Base-by-base conservation (phyloP, 2,888 invertebrate species). In the Euzetes globulus region DNA sequence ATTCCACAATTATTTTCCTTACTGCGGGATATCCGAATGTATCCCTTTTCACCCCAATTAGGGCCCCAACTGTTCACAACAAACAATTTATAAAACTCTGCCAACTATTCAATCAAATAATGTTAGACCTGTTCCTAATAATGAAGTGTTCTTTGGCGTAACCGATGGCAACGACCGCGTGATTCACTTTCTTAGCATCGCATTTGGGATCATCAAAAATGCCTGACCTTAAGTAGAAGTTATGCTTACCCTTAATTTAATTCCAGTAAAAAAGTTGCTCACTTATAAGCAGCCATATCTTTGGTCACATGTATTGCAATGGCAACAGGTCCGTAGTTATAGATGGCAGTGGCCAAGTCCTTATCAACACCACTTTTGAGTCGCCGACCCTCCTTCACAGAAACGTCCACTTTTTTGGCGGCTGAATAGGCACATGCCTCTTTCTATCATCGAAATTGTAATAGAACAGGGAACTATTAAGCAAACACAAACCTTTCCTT, bases 51-150 rank as follows among this genome's bases (percentile, higher is more conserved):
- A 22, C 60, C 60, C 60, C 60, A 60, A 27, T 60, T 60, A 1
- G 60, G 60, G 19, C 60, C 60, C 60, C 60, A 60, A 60, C 60
- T 60, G 41, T 13, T 9, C 41, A 41, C 33, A 33, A 33, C n/a
- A n/a, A n/a, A n/a, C n/a, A n/a, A n/a, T n/a, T n/a, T n/a, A n/a
- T n/a, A n/a, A n/a, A n/a, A n/a, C n/a, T n/a, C n/a, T n/a, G n/a
- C n/a, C n/a, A n/a, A n/a, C n/a, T 25, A 27, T 60, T 60, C 4
- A 25, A 27, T 13, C 2, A 60, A 25, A 25, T 7, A 25, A 9
- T 1, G 11, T n/a, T 88, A 91, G 91, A 92, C 72, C 91, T 91
- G 85, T 93, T 93, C 85, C 92, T 92, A 75, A 93, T 90, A 29
- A 92, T 84, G 91, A 91, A 93, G 83, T 90, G 92, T 82, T 91